Evolutionary conservation across 1,140 invertebrate species (phyloP).

Genomic region (Formica selysi): DNA sequence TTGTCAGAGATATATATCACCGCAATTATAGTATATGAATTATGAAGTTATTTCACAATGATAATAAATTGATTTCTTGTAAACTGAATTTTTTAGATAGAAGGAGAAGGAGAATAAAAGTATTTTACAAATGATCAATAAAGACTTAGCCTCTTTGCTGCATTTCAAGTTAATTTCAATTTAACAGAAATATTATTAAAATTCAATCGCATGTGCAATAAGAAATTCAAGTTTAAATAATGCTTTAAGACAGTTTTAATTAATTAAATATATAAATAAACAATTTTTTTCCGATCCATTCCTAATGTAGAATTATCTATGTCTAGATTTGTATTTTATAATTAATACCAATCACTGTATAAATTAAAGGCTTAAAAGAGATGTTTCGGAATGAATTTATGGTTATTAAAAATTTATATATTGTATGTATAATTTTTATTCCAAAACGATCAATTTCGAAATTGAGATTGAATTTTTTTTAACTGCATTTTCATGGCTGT

Average conservation of each 20-base stretch:
- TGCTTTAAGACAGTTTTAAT: constrained; percentile 14
- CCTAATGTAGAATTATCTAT: background rate
- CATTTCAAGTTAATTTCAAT: background rate
- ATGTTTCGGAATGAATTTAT: background rate
- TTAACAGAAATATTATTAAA: background rate
- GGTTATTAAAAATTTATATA: constrained; percentile 10
- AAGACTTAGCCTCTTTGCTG: background rate
- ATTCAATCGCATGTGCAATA: background rate
- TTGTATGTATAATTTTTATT: constrained; percentile 19
- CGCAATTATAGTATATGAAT: background rate
- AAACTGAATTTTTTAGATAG: background rate
- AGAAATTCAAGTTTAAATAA: constrained; percentile 14
- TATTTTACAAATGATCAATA: background rate
- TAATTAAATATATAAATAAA: background rate
- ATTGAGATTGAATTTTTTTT: constrained; percentile 6
- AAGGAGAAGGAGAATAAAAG: background rate
- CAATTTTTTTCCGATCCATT: background rate
- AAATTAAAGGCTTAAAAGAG: background rate
- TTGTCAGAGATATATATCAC: too few species aligned
- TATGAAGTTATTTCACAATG: background rate
- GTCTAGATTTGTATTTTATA: background rate
- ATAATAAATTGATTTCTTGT: background rate
- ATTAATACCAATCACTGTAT: background rate
- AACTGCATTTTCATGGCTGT: constrained; percentile 7
- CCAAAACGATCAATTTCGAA: background rate